Evolutionary conservation across 2,797 vertebrate genomes (phyloP).

Genomic region (Paramormyrops hopkinsi): DNA sequence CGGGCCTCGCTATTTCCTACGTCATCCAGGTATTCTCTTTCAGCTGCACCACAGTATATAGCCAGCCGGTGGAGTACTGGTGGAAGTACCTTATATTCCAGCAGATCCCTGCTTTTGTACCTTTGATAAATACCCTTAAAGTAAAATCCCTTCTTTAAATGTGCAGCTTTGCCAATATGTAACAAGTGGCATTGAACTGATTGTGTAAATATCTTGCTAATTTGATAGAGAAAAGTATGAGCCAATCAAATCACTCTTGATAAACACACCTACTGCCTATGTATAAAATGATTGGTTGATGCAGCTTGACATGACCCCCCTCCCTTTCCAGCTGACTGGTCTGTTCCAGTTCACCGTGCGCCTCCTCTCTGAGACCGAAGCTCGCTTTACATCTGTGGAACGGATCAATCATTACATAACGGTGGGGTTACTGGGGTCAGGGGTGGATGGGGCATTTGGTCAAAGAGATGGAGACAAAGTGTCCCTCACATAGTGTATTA

Average conservation of each 20-base stretch:
- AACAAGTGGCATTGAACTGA: not conserved
- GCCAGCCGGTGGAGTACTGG: not conserved
- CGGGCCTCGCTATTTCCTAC: slow-evolving; percentile 73
- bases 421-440: slow-evolving; percentile 49
- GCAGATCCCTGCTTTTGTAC: not conserved
- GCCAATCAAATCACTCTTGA: not conserved
- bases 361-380: slow-evolving; percentile 68
- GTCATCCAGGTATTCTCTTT: slow-evolving; percentile 63
- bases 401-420: slow-evolving; percentile 75
- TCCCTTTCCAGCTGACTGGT: slow-evolving; percentile 57
- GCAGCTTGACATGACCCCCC: slow-evolving; percentile 23
- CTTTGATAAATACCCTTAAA: not conserved
- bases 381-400: slow-evolving; percentile 71
- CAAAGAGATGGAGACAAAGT: not conserved
- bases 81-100: not conserved
- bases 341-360: slow-evolving; percentile 70
- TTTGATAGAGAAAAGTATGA: not conserved
- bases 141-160: not conserved
- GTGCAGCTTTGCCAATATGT: not conserved
- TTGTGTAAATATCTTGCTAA: not conserved
- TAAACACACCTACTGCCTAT: not conserved
- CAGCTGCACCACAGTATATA: not conserved
- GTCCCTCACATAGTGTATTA: not conserved
- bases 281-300: slow-evolving; percentile 25
- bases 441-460: not conserved